Evolutionary conservation across 2,888 invertebrate genomes (phyloP).

Genomic region (Auanema freiburgensis): DNA sequence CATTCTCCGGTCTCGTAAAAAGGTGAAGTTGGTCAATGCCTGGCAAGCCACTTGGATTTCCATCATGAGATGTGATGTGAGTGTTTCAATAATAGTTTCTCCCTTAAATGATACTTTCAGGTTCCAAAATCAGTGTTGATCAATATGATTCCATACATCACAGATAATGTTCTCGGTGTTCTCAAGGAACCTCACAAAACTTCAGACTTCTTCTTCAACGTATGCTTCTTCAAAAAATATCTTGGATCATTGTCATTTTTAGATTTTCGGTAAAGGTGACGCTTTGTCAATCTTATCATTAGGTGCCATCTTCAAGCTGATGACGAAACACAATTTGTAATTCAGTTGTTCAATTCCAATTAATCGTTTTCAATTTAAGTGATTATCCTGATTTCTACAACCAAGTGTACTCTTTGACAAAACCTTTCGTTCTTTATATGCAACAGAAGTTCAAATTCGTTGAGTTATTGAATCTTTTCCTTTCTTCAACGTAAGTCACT

Average conservation of each 20-base stretch:
- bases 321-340: slow-evolving; percentile 84
- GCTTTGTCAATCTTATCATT: slow-evolving; percentile 79
- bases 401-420: slow-evolving; percentile 90
- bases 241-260: not conserved
- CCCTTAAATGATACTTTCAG: slow-evolving; percentile 16
- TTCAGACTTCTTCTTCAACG: slow-evolving; percentile 48
- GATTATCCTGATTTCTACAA: slow-evolving; percentile 92
- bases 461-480: slow-evolving; percentile 84
- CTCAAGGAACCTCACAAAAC: slow-evolving; percentile 38
- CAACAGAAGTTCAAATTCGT: slow-evolving; percentile 86
- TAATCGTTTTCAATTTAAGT: slow-evolving; percentile 64
- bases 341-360: slow-evolving; percentile 24
- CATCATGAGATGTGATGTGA: slow-evolving; percentile 24
- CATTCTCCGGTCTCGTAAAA: slow-evolving; percentile 18
- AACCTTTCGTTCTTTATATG: slow-evolving; percentile 85
- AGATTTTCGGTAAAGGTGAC: slow-evolving; percentile 73
- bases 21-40: slow-evolving; percentile 20
- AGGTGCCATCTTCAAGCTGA: slow-evolving; percentile 86
- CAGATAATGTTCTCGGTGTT: slow-evolving; percentile 38
- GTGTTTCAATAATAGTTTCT: not conserved
- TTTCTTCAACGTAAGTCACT: slow-evolving; percentile 81
- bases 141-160: slow-evolving; percentile 36
- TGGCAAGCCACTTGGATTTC: slow-evolving; percentile 32
- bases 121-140: slow-evolving; percentile 27
- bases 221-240: slow-evolving; percentile 1